Percentiles rank a stretch among this genome's conserved stretches.
Conservation (phyloP, 2,113 vertebrate species). For the Crotophaga sulcirostris region DNA sequence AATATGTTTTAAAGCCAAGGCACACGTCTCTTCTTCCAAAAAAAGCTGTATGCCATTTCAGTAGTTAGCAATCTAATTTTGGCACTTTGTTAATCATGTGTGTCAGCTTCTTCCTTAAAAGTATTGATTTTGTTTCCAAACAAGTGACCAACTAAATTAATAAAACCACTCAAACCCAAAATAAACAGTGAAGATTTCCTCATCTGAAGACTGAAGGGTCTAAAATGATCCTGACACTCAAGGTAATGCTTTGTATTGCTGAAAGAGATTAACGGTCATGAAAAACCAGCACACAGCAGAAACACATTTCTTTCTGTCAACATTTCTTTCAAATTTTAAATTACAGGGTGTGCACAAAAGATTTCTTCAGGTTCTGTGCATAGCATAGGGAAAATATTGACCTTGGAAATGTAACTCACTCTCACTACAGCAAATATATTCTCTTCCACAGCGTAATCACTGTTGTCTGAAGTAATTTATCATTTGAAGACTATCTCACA, state of each 20-base stretch:
- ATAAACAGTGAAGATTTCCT: not conserved
- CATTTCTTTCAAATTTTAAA: constrained; percentile 46
- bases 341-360: not conserved
- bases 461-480: not conserved
- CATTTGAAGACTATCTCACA: not conserved
- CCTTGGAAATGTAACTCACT: not conserved
- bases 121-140: not conserved
- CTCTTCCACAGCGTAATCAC: not conserved
- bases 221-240: not conserved
- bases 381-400: constrained; percentile 11
- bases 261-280: not conserved
- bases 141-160: not conserved
- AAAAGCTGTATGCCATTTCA: not conserved
- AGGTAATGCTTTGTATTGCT: not conserved
- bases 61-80: not conserved
- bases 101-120: not conserved
- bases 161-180: not conserved
- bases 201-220: not conserved
- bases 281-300: not conserved
- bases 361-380: constrained; percentile 5
- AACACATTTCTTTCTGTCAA: not conserved
- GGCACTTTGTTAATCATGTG: not conserved
- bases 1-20: not conserved
- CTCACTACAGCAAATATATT: not conserved
- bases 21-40: not conserved